Evolutionary conservation across 2,888 invertebrate species (phyloP), one percentile per base, ranked within the genome.

Genomic region (Camponotus fellah): DNA sequence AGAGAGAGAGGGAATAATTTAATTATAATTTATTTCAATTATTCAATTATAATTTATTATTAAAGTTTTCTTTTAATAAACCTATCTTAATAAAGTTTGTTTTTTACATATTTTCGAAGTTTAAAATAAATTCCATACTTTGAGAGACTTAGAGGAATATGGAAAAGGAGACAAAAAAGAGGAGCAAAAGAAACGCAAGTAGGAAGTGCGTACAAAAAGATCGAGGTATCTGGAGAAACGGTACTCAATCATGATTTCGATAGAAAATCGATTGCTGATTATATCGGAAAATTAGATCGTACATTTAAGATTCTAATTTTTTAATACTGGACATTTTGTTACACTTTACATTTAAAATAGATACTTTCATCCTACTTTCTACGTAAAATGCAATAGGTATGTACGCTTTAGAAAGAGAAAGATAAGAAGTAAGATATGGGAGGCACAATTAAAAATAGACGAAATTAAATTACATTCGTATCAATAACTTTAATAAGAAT

Each of bases 181-280:
- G 34, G 71, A 46, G 58, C 21, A 21, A 21, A 21, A 26, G 21
- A 34, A 46, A 34, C 17, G 58, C 43, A 37, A 71, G 40, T 79
- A 53, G 56, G 40, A 68, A 77, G 56, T 34, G 56, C n/a, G 32
- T 68, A 43, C 68, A 68, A 43, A n/a, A n/a, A 53, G 6, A 60
- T 60, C 60, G 9, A 2, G 4, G 9, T 10, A 4, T 58, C 26
- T 14, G 32, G 14, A 32, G n/a, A 14, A 14, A 32, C 5, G 26
- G 60, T 32, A 14, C 32, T 14, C 62, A 17, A 32, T 17, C 32
- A 6, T 32, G 12, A 62, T 32, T 62, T 17, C 60, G 26, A 12
- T 12, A 32, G 10, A 34, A 12, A 58, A 58, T 58, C 9, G 14
- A 60, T 60, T 6, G 12, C 26, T 32, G 34, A 62, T 62, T 8